A percentile compares a stretch with the other conserved stretches of the same genome.
These are phyloP conservation scores for Mola mola DNA, from an alignment of 2,113 vertebrate species.

Conservation along the genomic window DNA sequence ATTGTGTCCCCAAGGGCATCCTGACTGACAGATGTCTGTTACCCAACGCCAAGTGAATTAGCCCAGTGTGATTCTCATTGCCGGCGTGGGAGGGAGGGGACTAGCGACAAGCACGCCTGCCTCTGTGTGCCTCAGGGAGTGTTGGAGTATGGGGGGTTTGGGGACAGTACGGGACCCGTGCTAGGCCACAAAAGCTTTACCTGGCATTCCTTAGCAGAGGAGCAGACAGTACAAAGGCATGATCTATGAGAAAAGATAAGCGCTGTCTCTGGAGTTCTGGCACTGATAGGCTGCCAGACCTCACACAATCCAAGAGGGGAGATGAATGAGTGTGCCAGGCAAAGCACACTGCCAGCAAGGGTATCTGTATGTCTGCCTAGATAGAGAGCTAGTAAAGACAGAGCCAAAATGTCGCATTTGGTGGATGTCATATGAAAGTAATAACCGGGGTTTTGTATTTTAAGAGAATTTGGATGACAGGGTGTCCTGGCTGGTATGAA, in stretches of 20 bases:
- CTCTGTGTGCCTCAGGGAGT: conserved; percentile 53
- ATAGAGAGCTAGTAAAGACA: conserved; percentile 22
- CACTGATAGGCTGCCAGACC: conserved; percentile 57
- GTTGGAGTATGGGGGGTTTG: conserved; percentile 1
- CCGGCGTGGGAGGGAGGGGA: conserved; percentile 29
- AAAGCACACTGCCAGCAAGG: conserved; percentile 43
- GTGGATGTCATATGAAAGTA: neutral
- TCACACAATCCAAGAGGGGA: conserved; percentile 54
- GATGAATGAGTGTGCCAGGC: conserved; percentile 63
- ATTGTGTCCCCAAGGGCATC: conserved; percentile 69
- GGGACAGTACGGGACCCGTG: conserved; percentile 33
- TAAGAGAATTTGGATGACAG: neutral
- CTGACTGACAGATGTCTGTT: conserved; percentile 83
- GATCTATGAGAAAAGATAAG: conserved; percentile 73
- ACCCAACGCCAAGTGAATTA: conserved; percentile 81
- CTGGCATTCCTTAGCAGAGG: conserved; percentile 79
- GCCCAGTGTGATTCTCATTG: conserved; percentile 70
- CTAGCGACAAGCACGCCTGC: conserved; percentile 42
- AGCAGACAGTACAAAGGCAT: conserved; percentile 57
- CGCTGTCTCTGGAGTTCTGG: conserved; percentile 68
- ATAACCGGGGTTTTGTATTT: neutral
- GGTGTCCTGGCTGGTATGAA: conserved; percentile 29
- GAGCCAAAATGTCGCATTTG: neutral
- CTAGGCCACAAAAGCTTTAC: conserved; percentile 56
- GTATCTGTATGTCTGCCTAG: conserved; percentile 49